These are phyloP conservation scores for Standfussiana lucernea DNA, from an alignment of 2,888 invertebrate species.

Conservation along the genomic window DNA sequence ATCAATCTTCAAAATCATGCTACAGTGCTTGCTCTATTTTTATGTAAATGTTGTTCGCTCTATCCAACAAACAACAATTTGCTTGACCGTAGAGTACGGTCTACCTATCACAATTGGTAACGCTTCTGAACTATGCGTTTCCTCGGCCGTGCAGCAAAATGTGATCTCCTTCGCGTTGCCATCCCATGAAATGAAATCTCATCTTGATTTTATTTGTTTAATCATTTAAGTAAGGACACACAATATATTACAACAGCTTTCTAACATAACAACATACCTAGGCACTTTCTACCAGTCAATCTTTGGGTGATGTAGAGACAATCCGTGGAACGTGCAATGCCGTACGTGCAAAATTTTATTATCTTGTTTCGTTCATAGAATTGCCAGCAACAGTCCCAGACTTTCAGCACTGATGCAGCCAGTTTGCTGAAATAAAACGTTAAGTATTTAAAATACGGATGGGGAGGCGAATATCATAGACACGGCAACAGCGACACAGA, in stretches of 20 bases:
- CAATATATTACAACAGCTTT: neutral
- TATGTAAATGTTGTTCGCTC: neutral
- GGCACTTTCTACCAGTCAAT: neutral
- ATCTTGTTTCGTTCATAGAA: neutral
- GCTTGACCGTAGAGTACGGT: neutral
- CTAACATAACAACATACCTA: neutral
- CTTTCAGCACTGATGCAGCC: neutral
- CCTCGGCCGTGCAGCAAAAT: neutral
- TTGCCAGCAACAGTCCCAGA: neutral
- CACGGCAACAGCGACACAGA: neutral
- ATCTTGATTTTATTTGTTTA: neutral
- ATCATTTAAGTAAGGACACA: neutral
- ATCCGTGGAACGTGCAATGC: neutral
- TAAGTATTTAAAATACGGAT: neutral
- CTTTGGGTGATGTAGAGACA: neutral
- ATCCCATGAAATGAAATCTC: neutral
- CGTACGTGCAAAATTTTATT: neutral
- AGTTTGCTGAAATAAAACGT: neutral
- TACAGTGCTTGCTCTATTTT: slow-evolving; percentile 34
- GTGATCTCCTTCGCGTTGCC: neutral
- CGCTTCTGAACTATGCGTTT: neutral
- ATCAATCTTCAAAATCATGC: slow-evolving; percentile 42
- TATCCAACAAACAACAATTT: too few species aligned
- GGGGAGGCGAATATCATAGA: neutral
- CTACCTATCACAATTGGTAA: neutral